These are phyloP conservation scores for Trichonephila clavata DNA, from an alignment of 1,140 invertebrate species.

Conservation along the genomic window DNA sequence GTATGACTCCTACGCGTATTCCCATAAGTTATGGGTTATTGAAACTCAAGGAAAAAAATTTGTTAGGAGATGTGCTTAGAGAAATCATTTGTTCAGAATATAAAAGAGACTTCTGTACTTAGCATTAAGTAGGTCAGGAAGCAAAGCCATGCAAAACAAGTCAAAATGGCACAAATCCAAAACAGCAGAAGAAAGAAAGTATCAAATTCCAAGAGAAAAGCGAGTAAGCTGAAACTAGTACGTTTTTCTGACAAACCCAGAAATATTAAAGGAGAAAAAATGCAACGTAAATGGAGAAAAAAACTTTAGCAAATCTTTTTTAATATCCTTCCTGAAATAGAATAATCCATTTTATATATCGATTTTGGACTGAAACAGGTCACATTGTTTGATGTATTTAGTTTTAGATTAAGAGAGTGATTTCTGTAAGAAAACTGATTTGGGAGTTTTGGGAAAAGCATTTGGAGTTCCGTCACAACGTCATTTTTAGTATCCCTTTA, in stretches of 20 bases:
- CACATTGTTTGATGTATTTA: background rate
- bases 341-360: background rate
- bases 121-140: background rate
- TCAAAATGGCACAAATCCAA: slow-evolving; percentile 17
- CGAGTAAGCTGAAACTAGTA: background rate
- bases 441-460: no score
- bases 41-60: background rate
- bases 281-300: background rate
- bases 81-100: slow-evolving; percentile 14
- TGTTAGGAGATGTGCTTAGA: background rate
- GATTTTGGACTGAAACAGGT: background rate
- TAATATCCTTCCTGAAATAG: background rate
- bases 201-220: background rate
- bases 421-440: background rate
- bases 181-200: background rate
- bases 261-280: background rate
- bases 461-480: no score
- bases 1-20: no score
- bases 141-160: background rate
- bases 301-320: background rate
- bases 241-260: background rate
- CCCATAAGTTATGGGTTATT: no score
- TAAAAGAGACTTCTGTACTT: slow-evolving; percentile 9
- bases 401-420: background rate
- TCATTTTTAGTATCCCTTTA: no score